Evolutionary conservation across 2,797 vertebrate genomes (phyloP).

Genomic region (Coracias cyanogaster): DNA sequence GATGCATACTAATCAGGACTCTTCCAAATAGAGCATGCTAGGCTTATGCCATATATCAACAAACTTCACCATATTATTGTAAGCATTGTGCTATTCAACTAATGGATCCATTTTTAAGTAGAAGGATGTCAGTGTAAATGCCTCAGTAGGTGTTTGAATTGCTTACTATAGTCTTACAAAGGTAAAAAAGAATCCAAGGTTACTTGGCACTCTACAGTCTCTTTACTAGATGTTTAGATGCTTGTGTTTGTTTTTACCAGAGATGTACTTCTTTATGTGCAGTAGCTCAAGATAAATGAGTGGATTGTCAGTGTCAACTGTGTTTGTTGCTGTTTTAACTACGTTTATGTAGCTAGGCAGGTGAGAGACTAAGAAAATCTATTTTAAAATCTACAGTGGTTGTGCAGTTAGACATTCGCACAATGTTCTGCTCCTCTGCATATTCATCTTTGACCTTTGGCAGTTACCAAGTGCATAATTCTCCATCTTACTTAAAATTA

Average conservation of each 20-base stretch:
- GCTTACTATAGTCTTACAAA: not conserved
- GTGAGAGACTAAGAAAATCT: constrained; percentile 8
- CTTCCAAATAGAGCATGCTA: not conserved
- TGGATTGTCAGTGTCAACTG: constrained; percentile 29
- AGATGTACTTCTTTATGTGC: constrained; percentile 6
- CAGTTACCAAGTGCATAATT: not conserved
- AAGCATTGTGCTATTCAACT: not conserved
- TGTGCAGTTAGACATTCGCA: constrained; percentile 35
- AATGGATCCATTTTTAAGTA: not conserved
- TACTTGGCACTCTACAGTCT: not conserved
- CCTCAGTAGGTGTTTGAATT: not conserved
- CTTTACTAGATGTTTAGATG: not conserved
- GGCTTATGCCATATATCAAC: not conserved
- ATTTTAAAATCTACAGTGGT: constrained; percentile 11
- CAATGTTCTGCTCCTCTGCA: constrained; percentile 13
- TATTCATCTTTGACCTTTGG: constrained; percentile 1
- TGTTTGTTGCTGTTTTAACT: constrained; percentile 27
- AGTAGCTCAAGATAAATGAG: not conserved
- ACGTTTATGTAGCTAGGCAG: not conserved
- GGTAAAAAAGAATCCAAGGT: not conserved
- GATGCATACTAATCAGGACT: not conserved
- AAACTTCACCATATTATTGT: not conserved
- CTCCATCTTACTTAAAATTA: constrained; percentile 19
- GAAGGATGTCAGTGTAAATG: not conserved
- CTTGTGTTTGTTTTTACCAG: constrained; percentile 6